These are phyloP conservation scores for Astyanax mexicanus DNA, from an alignment of 2,797 vertebrate species.

Conservation along the genomic window DNA sequence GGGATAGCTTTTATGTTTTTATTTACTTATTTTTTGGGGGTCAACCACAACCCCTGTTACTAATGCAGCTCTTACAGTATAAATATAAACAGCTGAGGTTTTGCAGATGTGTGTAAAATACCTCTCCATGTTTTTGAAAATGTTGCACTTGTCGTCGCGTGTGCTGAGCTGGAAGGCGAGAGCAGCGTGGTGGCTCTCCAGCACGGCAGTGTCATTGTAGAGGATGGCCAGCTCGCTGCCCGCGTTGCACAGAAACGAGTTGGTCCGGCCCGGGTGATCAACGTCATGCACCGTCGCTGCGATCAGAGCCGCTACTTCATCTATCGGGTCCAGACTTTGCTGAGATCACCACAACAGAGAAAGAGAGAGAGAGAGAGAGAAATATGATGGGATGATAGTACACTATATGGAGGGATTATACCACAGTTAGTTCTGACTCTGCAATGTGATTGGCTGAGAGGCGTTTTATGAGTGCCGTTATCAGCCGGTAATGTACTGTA, in stretches of 20 bases:
- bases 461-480: too few species aligned
- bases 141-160: constrained; percentile 92
- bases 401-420: too few species aligned
- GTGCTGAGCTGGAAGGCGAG: constrained; percentile 95
- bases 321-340: constrained; percentile 92
- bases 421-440: too few species aligned
- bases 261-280: constrained; percentile 95
- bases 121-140: constrained; percentile 97
- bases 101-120: constrained; percentile 63
- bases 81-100: too few species aligned
- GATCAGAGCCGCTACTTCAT: constrained; percentile 92
- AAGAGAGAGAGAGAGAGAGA: constrained; percentile 1
- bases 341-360: constrained; percentile 66
- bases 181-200: constrained; percentile 95
- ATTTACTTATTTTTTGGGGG: too few species aligned
- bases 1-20: too few species aligned
- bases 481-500: too few species aligned
- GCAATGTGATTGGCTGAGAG: too few species aligned
- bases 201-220: constrained; percentile 93
- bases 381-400: too few species aligned
- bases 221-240: constrained; percentile 92
- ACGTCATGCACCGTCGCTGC: constrained; percentile 94
- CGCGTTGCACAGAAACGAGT: constrained; percentile 95
- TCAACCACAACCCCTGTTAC: too few species aligned
- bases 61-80: too few species aligned